phyloP scores from a whole-genome alignment of 1,140 invertebrate genomes.

The Plectrocnemia conspersa region DNA sequence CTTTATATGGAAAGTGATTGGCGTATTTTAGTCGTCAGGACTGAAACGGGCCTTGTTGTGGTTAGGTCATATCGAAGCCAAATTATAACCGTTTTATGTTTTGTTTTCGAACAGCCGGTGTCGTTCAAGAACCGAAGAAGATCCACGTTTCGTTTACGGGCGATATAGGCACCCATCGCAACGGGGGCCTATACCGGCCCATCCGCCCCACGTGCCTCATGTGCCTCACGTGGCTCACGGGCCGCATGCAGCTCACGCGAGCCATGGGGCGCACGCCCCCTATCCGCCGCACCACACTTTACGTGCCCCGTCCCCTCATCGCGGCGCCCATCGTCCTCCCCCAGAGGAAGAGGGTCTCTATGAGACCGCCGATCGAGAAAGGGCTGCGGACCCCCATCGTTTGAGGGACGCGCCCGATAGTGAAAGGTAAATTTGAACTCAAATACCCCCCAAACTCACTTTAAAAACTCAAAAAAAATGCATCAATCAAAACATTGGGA shows the following conservation, averaged over 20 bases:
- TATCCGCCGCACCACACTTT: conserved; percentile 34
- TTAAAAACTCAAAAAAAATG: not conserved
- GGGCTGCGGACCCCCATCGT: conserved; percentile 53
- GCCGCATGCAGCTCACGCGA: conserved; percentile 45
- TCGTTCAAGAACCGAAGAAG: conserved; percentile 55
- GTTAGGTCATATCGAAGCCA: too few relatives aligned
- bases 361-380: conserved; percentile 74
- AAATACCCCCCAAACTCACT: not conserved
- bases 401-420: conserved; percentile 74
- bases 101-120: too few relatives aligned
- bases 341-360: conserved; percentile 80
- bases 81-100: too few relatives aligned
- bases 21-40: too few relatives aligned
- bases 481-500: not conserved
- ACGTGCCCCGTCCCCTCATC: conserved; percentile 49
- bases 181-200: conserved; percentile 51
- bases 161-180: conserved; percentile 69
- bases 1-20: too few relatives aligned
- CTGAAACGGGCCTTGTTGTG: too few relatives aligned
- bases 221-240: conserved; percentile 46
- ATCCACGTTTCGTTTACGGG: conserved; percentile 73
- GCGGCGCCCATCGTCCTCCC: conserved; percentile 54
- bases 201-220: conserved; percentile 41
- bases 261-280: conserved; percentile 49
- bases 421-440: conserved; percentile 73